phyloP scores from a whole-genome alignment of 2,888 invertebrate species.

The Parnassius orleans region DNA sequence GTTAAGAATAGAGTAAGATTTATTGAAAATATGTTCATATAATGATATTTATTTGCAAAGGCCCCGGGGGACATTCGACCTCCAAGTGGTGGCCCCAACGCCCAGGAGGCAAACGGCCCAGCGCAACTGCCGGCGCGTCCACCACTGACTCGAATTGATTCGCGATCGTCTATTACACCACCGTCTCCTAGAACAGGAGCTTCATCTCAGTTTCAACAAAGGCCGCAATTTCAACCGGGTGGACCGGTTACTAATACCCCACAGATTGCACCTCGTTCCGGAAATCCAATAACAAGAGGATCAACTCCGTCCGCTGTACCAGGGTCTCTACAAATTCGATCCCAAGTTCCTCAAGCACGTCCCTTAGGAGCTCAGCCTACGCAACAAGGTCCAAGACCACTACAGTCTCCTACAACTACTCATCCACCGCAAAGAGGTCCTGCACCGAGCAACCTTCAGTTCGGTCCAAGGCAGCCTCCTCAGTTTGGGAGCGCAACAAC shows the following conservation, averaged over 20 bases:
- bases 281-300: conserved; percentile 53
- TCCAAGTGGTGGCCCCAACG: conserved; percentile 51
- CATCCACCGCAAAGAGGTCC: conserved; percentile 65
- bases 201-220: conserved; percentile 49
- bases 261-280: conserved; percentile 60
- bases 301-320: conserved; percentile 50
- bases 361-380: conserved; percentile 65
- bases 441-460: conserved; percentile 72
- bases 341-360: conserved; percentile 52
- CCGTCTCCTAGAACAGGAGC: conserved; percentile 54
- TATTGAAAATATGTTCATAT: too few species aligned
- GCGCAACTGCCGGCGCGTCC: conserved; percentile 56
- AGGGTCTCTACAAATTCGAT: conserved; percentile 55
- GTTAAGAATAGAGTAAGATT: too few species aligned
- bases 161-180: conserved; percentile 60
- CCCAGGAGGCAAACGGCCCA: conserved; percentile 47
- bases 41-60: conserved; percentile 49
- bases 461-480: conserved; percentile 72
- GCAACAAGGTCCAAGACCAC: conserved; percentile 58
- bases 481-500: conserved; percentile 54
- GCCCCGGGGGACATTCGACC: conserved; percentile 61
- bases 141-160: conserved; percentile 63
- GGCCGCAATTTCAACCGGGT: conserved; percentile 73
- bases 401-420: conserved; percentile 51
- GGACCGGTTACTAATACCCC: conserved; percentile 61